Percentiles rank a stretch among this genome's conserved stretches.
Evolutionary conservation across 2,888 invertebrate genomes (phyloP).

Genomic region (Halictus quadricinctus): DNA sequence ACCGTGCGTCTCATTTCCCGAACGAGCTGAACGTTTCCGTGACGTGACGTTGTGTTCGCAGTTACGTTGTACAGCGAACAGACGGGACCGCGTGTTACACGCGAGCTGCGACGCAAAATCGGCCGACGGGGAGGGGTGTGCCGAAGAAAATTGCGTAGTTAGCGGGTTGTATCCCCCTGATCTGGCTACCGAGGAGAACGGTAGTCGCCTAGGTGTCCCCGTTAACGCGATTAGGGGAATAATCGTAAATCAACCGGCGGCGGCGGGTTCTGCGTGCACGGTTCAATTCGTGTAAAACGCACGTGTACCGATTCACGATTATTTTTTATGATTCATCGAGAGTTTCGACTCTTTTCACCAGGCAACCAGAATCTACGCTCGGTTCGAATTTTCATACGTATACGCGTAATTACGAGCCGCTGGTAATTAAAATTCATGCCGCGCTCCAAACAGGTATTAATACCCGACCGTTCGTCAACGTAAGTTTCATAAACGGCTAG

Average conservation of each 20-base stretch:
- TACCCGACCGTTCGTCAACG: background rate
- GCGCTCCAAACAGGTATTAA: constrained; percentile 5
- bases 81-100: constrained; percentile 21
- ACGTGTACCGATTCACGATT: constrained; percentile 11
- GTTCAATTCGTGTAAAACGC: constrained; percentile 9
- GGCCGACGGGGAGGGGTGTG: constrained; percentile 7
- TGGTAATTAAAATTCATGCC: background rate
- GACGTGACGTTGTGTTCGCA: background rate
- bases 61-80: background rate
- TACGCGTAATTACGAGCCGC: background rate
- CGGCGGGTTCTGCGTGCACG: constrained; percentile 3
- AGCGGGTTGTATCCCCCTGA: constrained; percentile 35
- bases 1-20: background rate
- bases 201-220: constrained; percentile 18
- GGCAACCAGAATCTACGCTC: background rate
- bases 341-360: background rate
- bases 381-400: background rate
- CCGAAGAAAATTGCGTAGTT: constrained; percentile 56
- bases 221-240: constrained; percentile 41
- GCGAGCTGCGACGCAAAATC: constrained; percentile 38
- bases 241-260: constrained; percentile 38
- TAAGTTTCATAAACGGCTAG: background rate
- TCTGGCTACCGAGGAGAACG: constrained; percentile 9
- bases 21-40: background rate
- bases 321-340: constrained; percentile 29